Conservation (phyloP, 2,113 vertebrate genomes). For the Poeciliopsis retropinna region DNA sequence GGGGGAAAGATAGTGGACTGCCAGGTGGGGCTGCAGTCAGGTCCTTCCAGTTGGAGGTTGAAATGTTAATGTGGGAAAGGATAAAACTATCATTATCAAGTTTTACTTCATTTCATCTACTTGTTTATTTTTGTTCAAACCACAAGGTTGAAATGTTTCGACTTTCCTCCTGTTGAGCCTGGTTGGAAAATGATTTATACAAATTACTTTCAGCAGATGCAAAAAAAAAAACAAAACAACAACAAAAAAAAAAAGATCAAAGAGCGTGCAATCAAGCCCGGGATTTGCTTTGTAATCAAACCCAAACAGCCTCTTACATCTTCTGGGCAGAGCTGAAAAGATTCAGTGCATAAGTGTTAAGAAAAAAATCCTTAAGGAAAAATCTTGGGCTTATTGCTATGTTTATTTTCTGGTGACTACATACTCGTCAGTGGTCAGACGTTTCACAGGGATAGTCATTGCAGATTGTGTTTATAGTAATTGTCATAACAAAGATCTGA, state of each 20-base stretch:
- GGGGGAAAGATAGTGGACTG: slow-evolving; percentile 59
- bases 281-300: not conserved
- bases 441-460: not conserved
- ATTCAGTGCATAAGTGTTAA: not conserved
- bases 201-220: not conserved
- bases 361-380: not conserved
- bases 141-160: not conserved
- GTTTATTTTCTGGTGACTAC: not conserved
- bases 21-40: slow-evolving; percentile 64
- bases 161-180: not conserved
- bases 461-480: not conserved
- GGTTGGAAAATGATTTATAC: not conserved
- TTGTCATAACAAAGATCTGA: not conserved
- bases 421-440: not conserved
- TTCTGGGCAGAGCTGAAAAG: not conserved
- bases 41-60: slow-evolving; percentile 47
- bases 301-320: not conserved
- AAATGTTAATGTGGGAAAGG: slow-evolving; percentile 19
- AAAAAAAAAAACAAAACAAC: slow-evolving; percentile 3
- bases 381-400: not conserved
- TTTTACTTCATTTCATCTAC: slow-evolving; percentile 3
- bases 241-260: not conserved
- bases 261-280: not conserved
- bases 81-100: slow-evolving; percentile 9
- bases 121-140: not conserved